Base-by-base conservation (phyloP, 2,113 vertebrate genomes). In the Ailurus styani region DNA sequence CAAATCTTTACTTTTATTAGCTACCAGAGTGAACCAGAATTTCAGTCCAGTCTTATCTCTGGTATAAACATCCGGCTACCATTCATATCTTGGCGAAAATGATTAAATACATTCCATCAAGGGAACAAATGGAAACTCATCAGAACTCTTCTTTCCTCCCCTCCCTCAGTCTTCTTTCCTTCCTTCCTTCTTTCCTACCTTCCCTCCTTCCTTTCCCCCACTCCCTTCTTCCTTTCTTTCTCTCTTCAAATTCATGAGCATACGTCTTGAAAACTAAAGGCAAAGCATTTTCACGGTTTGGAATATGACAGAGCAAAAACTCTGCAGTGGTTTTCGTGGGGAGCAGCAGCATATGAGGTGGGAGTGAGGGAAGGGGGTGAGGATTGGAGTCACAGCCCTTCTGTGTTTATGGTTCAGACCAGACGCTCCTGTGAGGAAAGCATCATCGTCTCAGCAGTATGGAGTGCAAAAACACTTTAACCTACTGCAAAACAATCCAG, bases 41-140 rank as follows among this genome's bases (percentile, higher is more conserved):
- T 99, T 99, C 98, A 98, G 95, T 96, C 97, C 90, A 45, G 87
- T 97, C 98, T 99, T 99, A 98, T 99, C 98, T 98, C 77, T 98
- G 98, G 91, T 99, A 98, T 99, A 99, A 99, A 99, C 99, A 99
- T 99, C 99, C 99, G 99, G 98, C 98, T 98, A 98, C 98, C 98
- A 99, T 98, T 98, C 97, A 94, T 98, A 98, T 98, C 98, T 97
- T 97, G 25, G 96, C 95, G 94, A 96, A 98, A 99, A 99, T 98
- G 97, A 98, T 98, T 98, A 98, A 99, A 98, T 95, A 79, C 66
- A 85, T 98, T 97, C 97, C 96, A 95, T 95, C 96, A 98, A 98
- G 90, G 94, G 37, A 91, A 75, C 47, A 95, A 96, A 98, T 95
- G 42, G 31, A 82, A 66, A 86, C 81, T 97, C 23, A 8, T 90